phyloP scores from a whole-genome alignment of 2,888 invertebrate species.

The Liopterus haemorrhoidalis region DNA sequence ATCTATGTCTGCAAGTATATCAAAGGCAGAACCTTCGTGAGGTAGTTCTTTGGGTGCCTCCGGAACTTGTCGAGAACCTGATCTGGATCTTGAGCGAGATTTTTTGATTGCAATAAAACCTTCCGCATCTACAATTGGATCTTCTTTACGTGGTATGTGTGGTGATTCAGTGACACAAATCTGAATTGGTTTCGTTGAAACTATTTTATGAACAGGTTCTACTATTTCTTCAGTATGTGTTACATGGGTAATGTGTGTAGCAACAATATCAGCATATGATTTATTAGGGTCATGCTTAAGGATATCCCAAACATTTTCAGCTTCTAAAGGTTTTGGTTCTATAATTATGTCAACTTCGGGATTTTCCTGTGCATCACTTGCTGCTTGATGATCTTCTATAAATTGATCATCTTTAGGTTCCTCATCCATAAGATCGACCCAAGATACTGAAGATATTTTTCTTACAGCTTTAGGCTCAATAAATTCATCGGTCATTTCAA shows the following conservation, averaged over 20 bases:
- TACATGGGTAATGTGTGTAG: conserved; percentile 10
- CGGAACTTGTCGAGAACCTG: conserved; percentile 12
- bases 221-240: conserved; percentile 5
- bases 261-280: conserved; percentile 14
- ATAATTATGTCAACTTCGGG: conserved; percentile 5
- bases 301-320: neutral
- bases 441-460: neutral
- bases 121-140: conserved; percentile 15
- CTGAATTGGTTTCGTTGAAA: conserved; percentile 9
- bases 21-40: neutral
- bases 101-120: conserved; percentile 17
- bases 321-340: conserved; percentile 9
- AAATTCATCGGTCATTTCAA: conserved; percentile 1
- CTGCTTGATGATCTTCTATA: neutral
- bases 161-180: conserved; percentile 12
- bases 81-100: conserved; percentile 12
- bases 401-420: conserved; percentile 2
- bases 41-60: conserved; percentile 6
- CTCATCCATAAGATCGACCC: no score
- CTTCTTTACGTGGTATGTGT: conserved; percentile 7
- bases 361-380: conserved; percentile 5
- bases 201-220: neutral
- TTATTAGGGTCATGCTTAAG: no score
- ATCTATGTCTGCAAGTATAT: neutral
- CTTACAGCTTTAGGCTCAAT: neutral